phyloP scores from a whole-genome alignment of 2,888 invertebrate genomes.

The Oasisia sp. region DNA sequence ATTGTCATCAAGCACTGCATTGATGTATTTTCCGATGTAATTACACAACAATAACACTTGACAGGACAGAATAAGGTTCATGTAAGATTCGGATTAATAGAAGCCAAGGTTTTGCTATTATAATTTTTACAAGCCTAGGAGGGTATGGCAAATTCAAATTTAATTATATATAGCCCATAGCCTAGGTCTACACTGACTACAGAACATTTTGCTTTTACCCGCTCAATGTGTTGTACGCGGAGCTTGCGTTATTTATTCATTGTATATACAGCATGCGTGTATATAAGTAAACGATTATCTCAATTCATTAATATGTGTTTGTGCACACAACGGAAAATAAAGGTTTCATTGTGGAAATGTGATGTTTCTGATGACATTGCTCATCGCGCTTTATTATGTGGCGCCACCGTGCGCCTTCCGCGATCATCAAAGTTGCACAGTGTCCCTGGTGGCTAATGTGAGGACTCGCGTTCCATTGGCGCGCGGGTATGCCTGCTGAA shows the following conservation, averaged over 20 bases:
- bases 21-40: background rate
- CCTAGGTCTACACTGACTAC: background rate
- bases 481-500: too few relatives aligned
- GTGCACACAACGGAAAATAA: background rate
- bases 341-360: background rate
- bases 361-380: background rate
- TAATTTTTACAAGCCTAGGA: too few relatives aligned
- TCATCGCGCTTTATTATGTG: background rate
- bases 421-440: too few relatives aligned
- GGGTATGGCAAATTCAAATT: too few relatives aligned
- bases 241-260: background rate
- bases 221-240: background rate
- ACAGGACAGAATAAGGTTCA: background rate
- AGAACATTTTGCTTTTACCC: background rate
- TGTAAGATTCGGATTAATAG: too few relatives aligned
- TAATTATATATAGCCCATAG: too few relatives aligned
- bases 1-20: background rate
- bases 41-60: background rate
- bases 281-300: background rate
- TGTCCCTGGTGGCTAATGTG: too few relatives aligned
- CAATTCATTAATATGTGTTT: background rate
- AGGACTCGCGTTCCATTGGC: too few relatives aligned
- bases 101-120: too few relatives aligned
- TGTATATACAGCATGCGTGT: background rate
- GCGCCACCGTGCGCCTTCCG: too few relatives aligned